A percentile compares a stretch with the other conserved stretches of the same genome.
Evolutionary conservation across 1,140 invertebrate genomes (phyloP).

Genomic region (Nixonia krombeini): DNA sequence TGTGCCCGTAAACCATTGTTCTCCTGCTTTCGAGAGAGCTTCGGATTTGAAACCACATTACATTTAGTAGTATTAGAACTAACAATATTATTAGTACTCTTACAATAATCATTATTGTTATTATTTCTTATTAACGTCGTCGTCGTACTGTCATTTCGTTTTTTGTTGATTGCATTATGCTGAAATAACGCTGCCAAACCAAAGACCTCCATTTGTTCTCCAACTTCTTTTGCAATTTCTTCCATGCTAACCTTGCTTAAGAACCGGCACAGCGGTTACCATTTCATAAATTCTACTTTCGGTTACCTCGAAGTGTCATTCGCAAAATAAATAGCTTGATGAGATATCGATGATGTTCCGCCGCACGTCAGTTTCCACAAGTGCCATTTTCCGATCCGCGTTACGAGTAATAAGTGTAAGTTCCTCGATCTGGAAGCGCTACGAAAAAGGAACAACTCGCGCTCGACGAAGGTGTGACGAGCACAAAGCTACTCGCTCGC

Average conservation of each 20-base stretch:
- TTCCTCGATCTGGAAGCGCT: constrained; percentile 34
- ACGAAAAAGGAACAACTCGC: constrained; percentile 36
- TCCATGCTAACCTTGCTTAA: no score
- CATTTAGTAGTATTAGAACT: constrained; percentile 32
- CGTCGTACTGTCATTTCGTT: constrained; percentile 47
- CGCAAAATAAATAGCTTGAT: no score
- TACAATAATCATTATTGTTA: constrained; percentile 30
- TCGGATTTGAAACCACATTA: constrained; percentile 34
- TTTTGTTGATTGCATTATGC: constrained; percentile 40
- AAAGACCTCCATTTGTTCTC: no score
- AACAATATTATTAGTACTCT: constrained; percentile 31
- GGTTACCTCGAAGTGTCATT: no score
- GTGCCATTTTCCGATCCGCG: no score
- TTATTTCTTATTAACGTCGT: constrained; percentile 35
- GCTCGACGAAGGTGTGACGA: constrained; percentile 43
- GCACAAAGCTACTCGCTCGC: constrained; percentile 37
- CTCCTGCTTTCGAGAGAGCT: constrained; percentile 39
- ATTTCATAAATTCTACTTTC: no score
- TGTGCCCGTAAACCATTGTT: not conserved
- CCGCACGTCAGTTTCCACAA: no score
- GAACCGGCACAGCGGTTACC: no score
- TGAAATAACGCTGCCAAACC: constrained; percentile 30
- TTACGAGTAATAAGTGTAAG: no score
- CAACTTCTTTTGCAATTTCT: no score
- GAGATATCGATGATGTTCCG: no score